These are phyloP conservation scores for Drosophila suboccidentalis DNA, from an alignment of 2,888 invertebrate genomes.

Conservation along the genomic window DNA sequence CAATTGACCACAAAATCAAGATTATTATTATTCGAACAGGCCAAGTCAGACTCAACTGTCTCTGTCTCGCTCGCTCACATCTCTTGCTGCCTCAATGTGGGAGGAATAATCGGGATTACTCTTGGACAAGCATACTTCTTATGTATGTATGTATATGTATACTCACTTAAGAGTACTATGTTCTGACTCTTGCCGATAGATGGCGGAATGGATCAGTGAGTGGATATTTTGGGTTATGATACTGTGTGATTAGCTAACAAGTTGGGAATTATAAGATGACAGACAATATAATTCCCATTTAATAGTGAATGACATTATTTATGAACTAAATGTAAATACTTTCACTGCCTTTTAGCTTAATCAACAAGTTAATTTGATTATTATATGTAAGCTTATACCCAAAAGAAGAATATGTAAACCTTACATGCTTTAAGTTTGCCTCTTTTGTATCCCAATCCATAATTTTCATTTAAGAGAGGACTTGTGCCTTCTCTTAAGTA, in stretches of 20 bases:
- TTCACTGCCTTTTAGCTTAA: not conserved
- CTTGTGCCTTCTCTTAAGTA: not conserved
- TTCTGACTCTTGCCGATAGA: constrained; percentile 3
- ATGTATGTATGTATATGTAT: constrained; percentile 37
- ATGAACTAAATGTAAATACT: constrained; percentile 1
- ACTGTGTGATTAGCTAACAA: constrained; percentile 55
- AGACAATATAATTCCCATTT: constrained; percentile 33
- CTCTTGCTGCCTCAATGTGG: constrained; percentile 8
- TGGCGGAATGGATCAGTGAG: constrained; percentile 29
- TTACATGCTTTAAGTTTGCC: not conserved
- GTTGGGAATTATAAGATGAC: constrained; percentile 54
- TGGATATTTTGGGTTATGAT: constrained; percentile 33
- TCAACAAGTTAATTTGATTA: not conserved
- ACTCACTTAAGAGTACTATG: constrained; percentile 20
- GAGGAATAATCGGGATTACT: constrained; percentile 23
- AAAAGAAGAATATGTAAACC: not conserved
- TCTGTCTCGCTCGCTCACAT: not conserved
- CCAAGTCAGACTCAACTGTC: constrained; percentile 1
- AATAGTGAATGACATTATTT: constrained; percentile 18
- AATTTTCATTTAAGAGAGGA: not conserved
- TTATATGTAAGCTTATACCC: not conserved
- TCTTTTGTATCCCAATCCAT: not conserved
- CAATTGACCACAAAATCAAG: constrained; percentile 84
- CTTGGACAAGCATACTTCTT: constrained; percentile 18
- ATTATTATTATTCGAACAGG: constrained; percentile 73